phyloP scores from a whole-genome alignment of 2,113 vertebrate species.

The Callopanchax toddi region DNA sequence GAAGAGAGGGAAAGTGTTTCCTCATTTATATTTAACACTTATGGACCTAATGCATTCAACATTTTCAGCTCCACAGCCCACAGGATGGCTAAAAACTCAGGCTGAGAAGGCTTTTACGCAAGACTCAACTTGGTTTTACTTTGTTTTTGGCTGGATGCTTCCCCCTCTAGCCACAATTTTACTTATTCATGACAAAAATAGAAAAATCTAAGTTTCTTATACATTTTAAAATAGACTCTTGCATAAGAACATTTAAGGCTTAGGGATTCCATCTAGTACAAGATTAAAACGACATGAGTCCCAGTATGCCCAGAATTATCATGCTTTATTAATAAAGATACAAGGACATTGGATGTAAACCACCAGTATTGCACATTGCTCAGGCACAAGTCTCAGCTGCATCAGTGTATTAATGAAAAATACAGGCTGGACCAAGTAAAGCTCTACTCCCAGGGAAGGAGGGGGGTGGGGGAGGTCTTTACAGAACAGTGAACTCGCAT shows the following conservation, averaged over 20 bases:
- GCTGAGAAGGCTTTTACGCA: constrained; percentile 47
- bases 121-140: constrained; percentile 10
- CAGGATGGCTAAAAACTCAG: constrained; percentile 36
- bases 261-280: background rate
- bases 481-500: constrained; percentile 66
- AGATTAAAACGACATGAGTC: background rate
- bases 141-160: background rate
- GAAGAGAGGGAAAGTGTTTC: constrained; percentile 3
- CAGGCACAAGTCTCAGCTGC: constrained; percentile 77
- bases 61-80: constrained; percentile 34
- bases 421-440: constrained; percentile 67
- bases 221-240: background rate
- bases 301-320: constrained; percentile 42
- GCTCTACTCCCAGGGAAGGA: constrained; percentile 50
- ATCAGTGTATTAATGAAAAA: constrained; percentile 61
- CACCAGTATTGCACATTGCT: constrained; percentile 80
- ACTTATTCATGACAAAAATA: constrained; percentile 54
- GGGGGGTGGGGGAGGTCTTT: constrained; percentile 23
- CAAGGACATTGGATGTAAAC: constrained; percentile 75
- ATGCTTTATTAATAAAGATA: constrained; percentile 84
- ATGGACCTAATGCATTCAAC: constrained; percentile 47
- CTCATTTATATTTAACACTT: constrained; percentile 28
- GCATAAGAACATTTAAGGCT: constrained; percentile 10
- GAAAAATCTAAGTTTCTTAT: background rate
- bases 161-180: background rate